Evolutionary conservation across 2,113 vertebrate species (phyloP).

Genomic region (Amia ocellicauda): DNA sequence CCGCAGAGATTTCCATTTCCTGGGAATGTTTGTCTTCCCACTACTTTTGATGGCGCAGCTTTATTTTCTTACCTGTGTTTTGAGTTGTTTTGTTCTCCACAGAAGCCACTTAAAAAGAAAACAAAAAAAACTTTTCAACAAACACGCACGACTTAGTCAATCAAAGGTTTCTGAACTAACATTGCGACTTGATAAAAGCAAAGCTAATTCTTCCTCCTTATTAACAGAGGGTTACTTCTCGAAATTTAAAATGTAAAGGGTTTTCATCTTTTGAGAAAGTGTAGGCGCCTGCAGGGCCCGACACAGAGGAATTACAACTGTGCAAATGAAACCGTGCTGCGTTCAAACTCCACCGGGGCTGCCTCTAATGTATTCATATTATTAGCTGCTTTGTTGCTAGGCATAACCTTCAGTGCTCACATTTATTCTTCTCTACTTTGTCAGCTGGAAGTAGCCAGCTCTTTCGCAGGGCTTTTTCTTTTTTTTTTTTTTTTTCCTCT

Average conservation of each 20-base stretch:
- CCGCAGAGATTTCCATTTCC: too few species aligned
- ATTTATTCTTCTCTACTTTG: slow-evolving; percentile 25
- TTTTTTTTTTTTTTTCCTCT: too few species aligned
- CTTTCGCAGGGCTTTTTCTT: slow-evolving; percentile 37
- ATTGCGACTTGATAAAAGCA: not conserved
- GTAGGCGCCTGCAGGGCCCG: slow-evolving; percentile 1
- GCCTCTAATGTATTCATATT: slow-evolving; percentile 25
- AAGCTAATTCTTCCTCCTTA: slow-evolving; percentile 2
- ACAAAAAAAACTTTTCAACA: not conserved
- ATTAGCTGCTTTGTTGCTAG: slow-evolving; percentile 22
- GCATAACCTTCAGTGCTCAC: slow-evolving; percentile 12
- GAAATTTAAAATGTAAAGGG: slow-evolving; percentile 8
- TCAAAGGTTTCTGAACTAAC: not conserved
- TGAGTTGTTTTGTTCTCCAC: too few species aligned
- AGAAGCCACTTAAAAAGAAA: too few species aligned
- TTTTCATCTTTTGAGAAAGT: slow-evolving; percentile 3
- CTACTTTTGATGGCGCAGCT: too few species aligned
- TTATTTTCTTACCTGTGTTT: too few species aligned
- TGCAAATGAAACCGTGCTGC: slow-evolving; percentile 4
- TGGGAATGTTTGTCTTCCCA: too few species aligned
- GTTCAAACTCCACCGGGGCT: slow-evolving; percentile 6
- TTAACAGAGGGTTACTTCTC: not conserved
- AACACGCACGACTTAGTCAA: not conserved
- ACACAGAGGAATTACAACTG: slow-evolving; percentile 10
- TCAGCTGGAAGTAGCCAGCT: slow-evolving; percentile 21